Base-by-base conservation (phyloP, 2,888 invertebrate genomes). In the Unio delphinus region DNA sequence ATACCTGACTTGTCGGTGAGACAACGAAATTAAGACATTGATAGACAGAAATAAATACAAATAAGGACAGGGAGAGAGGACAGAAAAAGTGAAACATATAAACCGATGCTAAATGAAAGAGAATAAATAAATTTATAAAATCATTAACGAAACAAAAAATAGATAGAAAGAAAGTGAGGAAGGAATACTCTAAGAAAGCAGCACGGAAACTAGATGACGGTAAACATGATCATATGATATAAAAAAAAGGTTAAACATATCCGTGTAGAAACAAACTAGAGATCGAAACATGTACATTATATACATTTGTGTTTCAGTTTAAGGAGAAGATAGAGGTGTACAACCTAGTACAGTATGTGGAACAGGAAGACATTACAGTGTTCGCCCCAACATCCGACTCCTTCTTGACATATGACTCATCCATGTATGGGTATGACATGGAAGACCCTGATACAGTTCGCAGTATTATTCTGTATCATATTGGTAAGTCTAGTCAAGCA, bases 371-470 rank as follows among this genome's bases (percentile, higher is more conserved):
- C 64, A 81, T 85, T 55, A 85, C 84, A 0, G 82, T 83, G 26
- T 85, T 82, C 61, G 79, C 81, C 2, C 84, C 85, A 0, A 76
- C 79, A 20, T 80, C 80, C 23, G 74, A 79, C 11, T 77, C 78
- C 28, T 80, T 75, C 61, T 65, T 66, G 34, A 67, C 68, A 18
- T 73, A 72, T 56, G 74, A 80, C 11, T 74, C 76, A 11, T 64
- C 65, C 57, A 66, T 69, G 58, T 82, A 71, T 66, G 81, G 78
- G 0, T 79, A 80, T 64, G 72, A 78, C 56, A 60, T 76, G 18
- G 58, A 72, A 2, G 78, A 83, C 63, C 69, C 73, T 1, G 65
- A 72, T 1, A 75, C 78, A 4, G 74, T 81, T 56, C 68, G 70
- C 18, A 70, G 72, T 20, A 65, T 85, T 8, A 62, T 85, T 3